Conservation (phyloP, 2,797 vertebrate genomes). For the Pipistrellus kuhlii region DNA sequence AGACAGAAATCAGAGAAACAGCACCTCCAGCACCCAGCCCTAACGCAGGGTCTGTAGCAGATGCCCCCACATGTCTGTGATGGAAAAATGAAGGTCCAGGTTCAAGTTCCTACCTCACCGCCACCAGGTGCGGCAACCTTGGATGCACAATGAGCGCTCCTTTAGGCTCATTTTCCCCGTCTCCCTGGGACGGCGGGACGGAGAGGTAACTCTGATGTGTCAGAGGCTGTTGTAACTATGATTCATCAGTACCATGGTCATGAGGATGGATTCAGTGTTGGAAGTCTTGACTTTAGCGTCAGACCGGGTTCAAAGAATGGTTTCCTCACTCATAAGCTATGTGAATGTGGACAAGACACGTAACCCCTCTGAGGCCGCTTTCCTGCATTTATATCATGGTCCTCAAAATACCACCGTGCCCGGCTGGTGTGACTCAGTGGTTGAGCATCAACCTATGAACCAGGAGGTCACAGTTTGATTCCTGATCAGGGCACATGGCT, state of each 20-base stretch:
- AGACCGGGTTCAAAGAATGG: neutral
- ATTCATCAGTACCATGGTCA: neutral
- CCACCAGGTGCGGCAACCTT: no score
- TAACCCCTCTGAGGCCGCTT: neutral
- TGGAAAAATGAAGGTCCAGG: neutral
- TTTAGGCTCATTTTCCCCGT: neutral
- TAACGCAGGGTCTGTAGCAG: accelerated
- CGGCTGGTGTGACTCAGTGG: neutral
- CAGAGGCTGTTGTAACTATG: neutral
- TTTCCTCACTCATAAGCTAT: neutral
- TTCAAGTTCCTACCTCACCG: neutral
- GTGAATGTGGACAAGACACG: neutral
- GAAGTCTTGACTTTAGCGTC: neutral
- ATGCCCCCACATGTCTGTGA: neutral
- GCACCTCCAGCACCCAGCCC: no score
- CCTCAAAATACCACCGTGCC: neutral
- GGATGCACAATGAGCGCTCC: neutral
- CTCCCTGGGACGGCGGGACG: neutral
- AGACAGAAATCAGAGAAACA: no score
- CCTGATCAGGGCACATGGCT: neutral
- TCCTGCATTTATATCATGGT: accelerated
- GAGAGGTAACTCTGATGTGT: neutral
- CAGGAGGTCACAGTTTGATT: neutral
- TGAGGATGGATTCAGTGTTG: neutral
- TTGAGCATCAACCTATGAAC: neutral